Evolutionary conservation across 2,888 invertebrate genomes (phyloP), one percentile per base, ranked within the genome.

Genomic region (Amphipoea lucens): DNA sequence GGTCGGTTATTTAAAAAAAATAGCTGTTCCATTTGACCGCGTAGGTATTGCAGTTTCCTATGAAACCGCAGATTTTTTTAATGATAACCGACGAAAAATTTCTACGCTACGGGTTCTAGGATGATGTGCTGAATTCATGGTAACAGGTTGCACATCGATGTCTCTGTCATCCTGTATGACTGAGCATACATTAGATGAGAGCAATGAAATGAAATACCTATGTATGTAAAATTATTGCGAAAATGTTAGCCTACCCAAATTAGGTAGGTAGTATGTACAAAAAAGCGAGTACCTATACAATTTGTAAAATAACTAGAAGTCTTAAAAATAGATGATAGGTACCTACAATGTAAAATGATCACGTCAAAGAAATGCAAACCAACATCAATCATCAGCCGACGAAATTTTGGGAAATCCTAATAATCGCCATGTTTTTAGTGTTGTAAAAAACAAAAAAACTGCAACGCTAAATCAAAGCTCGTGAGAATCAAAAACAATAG

Each of bases 401-500:
- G 40, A 82, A 57, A 63, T 85, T 68, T 81, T 40, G 57, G 57
- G 36, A 81, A 85, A 57, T 45, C 72, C 45, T 60, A 48, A 42
- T 65, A 80, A 83, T 60, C 9, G 9, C 45, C 40, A 42, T 23
- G 66, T 66, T 65, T 51, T 76, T 72, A 68, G 12, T 57, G 5
- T 51, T n/a, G 29, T 51, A 68, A 74, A 60, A 68, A 74, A 60
- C 40, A 84, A 67, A 79, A 74, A 79, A 76, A 76, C 65, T 73
- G 36, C 40, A 76, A 54, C 40, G 4, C 62, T 12, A 23, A 40
- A 12, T 36, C 11, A 57, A 87, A 84, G 40, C 54, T 65, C 70
- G 73, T 82, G 83, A 66, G 80, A 88, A 80, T 75, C 67, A 57
- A 73, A 79, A 83, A 87, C 73, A 83, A 83, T 81, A 77, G 51